These are phyloP conservation scores for Hoplodrina blanda DNA, from an alignment of 2,888 invertebrate genomes.

Conservation along the genomic window DNA sequence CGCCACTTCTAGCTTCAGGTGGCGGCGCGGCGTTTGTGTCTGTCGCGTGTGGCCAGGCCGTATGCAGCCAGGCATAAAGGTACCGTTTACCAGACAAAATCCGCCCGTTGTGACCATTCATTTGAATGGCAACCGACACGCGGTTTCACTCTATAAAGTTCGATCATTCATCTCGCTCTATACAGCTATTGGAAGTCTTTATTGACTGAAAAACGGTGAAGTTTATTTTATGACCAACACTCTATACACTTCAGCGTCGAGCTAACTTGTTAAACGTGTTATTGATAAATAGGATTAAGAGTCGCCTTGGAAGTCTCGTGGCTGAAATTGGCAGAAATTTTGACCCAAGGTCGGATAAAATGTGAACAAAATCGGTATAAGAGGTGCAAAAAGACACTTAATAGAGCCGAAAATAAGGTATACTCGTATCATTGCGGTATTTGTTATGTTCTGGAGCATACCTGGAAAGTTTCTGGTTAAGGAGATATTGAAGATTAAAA, in stretches of 20 bases:
- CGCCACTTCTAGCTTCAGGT: no score
- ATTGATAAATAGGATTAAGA: constrained; percentile 36
- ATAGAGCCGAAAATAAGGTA: no score
- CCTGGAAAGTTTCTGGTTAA: no score
- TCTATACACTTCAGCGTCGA: constrained; percentile 13
- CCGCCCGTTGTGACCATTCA: constrained; percentile 3
- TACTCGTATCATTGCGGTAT: no score
- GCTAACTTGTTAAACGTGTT: constrained; percentile 21
- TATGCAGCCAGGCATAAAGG: no score
- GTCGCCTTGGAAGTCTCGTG: constrained; percentile 31
- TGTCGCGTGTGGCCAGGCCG: no score
- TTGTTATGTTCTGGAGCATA: no score
- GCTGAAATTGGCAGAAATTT: constrained; percentile 28
- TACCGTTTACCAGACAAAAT: constrained; percentile 27
- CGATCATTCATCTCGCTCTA: constrained; percentile 30
- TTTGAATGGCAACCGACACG: constrained; percentile 39
- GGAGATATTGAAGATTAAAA: no score
- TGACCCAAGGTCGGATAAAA: constrained; percentile 26
- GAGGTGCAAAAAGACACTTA: no score
- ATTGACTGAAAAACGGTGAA: constrained; percentile 24
- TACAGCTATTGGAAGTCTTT: constrained; percentile 31
- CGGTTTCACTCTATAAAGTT: constrained; percentile 16
- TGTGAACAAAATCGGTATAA: not conserved
- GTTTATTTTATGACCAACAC: constrained; percentile 29
- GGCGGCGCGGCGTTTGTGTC: no score